Base-by-base conservation (phyloP, 2,797 vertebrate species). In the Petrocephalus schoutedeni region DNA sequence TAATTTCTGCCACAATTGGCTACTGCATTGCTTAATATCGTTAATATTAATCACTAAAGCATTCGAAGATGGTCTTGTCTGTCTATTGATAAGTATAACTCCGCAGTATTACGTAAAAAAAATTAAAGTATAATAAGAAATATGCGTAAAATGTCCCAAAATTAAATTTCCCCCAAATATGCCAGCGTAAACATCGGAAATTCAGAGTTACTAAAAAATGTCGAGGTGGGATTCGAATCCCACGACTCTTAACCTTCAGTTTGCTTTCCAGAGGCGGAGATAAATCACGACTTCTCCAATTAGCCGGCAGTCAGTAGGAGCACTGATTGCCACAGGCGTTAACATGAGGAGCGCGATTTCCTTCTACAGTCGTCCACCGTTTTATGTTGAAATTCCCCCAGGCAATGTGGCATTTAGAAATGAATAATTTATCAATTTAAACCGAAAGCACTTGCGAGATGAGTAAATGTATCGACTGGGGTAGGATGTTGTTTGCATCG, bases 361-460 rank as follows among this genome's bases (percentile, higher is more conserved):
- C 92, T 92, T 95, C 94, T 95, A 94, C 95, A 94, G 94, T 93
- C 93, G 57, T 87, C 91, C 91, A 89, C 92, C 93, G 95, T 95
- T 95, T 93, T 94, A 95, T 92, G 94, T 90, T 92, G 92, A 90
- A 89, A 92, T 93, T 95, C 95, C 95, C 95, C 57, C 92, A 92
- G 95, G 96, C 95, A 92, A 92, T 90, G 91, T 91, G 89, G 91
- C 91, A 92, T 94, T 92, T 92, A 92, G 91, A 91, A 89, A 95
- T 96, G 94, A 94, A 96, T 96, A 93, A 96, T 96, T 96, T 94
- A 96, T 93, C 93, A 87, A 92, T 95, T 95, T 95, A 94, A 95
- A 95, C 93, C 92, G 89, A 91, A 88, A 89, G 89, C 77, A 88
- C 80, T 88, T 58, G 54, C 54, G 54, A 86, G 59, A 41, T 61